Base-by-base conservation (phyloP, 2,797 vertebrate species). In the Pseudochirops corinnae region DNA sequence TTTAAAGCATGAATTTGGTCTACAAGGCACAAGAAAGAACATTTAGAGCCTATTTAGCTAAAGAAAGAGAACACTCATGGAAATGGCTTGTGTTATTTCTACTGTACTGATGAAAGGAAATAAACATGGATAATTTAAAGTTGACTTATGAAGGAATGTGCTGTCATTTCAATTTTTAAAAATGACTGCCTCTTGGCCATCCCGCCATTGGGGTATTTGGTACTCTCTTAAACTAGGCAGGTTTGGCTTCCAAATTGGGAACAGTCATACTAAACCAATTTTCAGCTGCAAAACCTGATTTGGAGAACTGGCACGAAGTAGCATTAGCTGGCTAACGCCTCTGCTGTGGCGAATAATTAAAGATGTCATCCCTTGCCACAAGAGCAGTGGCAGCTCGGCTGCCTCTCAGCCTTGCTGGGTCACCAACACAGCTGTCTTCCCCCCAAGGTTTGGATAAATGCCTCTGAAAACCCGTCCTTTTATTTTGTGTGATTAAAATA, bases 291-390 rank as follows among this genome's bases (percentile, higher is more conserved):
- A 96, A 98, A 94, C 93, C 92, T 93, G 97, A 97, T 55, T 96
- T 95, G 96, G 94, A 96, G 96, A 97, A 97, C 97, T 98, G 92
- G 97, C 96, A 94, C 97, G 94, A 95, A 97, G 95, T 0, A 9
- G 55, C 0, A 93, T 97, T 97, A 97, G 97, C 95, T 96, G 74
- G 94, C 94, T 95, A 96, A 91, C 93, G 67, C 96, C 92, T 98
- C 93, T 96, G 93, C 95, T 94, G 93, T 95, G 94, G 95, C 97
- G 95, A 97, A 95, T 98, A 98, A 98, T 98, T 95, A 98, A 98
- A 96, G 96, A 97, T 97, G 97, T 98, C 97, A 97, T 97, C 97
- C 97, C 93, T 97, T 97, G 94, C 93, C 21, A 96, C 96, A 94
- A 95, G 96, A 92, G 92, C 91, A 92, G 97, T 96, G 94, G 94